Evolutionary conservation across 1,140 invertebrate species (phyloP).

Genomic region (Trinorchestia longiramus): DNA sequence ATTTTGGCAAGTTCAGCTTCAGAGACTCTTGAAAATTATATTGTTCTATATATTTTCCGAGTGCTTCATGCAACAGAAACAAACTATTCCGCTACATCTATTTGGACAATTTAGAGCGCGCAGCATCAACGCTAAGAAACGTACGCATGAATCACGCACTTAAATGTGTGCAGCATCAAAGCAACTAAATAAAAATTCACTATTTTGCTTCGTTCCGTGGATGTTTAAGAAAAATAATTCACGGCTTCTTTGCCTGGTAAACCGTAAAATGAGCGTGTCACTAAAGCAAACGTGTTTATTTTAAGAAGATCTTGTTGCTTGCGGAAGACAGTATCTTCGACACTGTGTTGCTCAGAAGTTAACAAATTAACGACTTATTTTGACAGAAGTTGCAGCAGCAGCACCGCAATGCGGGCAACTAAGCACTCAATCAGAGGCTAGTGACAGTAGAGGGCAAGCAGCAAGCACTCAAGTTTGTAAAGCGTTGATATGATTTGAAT

Average conservation of each 20-base stretch:
- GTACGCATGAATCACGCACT: neutral
- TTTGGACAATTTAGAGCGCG: neutral
- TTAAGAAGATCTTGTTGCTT: neutral
- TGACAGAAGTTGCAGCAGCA: too few relatives aligned
- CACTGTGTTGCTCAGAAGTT: neutral
- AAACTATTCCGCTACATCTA: neutral
- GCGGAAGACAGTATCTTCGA: neutral
- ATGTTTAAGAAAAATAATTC: neutral
- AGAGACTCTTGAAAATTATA: neutral
- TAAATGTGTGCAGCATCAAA: neutral
- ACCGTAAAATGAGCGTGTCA: neutral
- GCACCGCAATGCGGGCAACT: neutral
- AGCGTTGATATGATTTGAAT: neutral
- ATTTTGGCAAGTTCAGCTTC: neutral
- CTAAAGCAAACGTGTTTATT: neutral
- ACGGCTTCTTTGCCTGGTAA: neutral
- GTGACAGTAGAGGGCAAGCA: neutral
- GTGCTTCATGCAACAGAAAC: neutral
- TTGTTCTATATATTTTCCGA: neutral
- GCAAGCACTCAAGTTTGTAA: neutral
- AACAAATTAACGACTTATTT: neutral
- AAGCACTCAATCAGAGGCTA: too few relatives aligned
- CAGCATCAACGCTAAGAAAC: neutral
- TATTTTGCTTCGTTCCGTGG: neutral
- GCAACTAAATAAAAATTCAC: neutral